Percentiles rank a stretch among this genome's conserved stretches.
These are phyloP conservation scores for Temnothorax nylanderi DNA, from an alignment of 1,140 invertebrate species.

Conservation along the genomic window DNA sequence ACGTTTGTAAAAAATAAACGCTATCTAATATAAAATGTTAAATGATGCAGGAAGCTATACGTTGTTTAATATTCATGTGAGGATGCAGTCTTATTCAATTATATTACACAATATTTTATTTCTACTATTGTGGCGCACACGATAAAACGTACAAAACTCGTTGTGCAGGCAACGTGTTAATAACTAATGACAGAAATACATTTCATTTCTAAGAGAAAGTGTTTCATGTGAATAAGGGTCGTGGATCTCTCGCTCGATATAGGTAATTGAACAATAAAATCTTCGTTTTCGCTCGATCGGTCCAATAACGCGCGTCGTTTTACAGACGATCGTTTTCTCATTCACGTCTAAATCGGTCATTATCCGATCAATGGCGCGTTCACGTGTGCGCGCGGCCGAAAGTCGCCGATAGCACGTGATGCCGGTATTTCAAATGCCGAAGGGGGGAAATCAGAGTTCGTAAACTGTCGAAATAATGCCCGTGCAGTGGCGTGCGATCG, in stretches of 20 bases:
- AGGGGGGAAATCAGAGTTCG: constrained; percentile 35
- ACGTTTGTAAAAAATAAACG: no score
- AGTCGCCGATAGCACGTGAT: constrained; percentile 7
- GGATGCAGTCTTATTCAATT: no score
- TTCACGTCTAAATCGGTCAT: constrained; percentile 38
- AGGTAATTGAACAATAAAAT: constrained; percentile 27
- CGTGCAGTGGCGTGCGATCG: constrained; percentile 25
- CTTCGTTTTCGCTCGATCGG: not conserved
- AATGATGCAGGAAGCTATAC: no score
- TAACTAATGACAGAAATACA: not conserved
- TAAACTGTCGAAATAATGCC: constrained; percentile 57
- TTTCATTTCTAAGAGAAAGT: not conserved
- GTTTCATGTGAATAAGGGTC: not conserved
- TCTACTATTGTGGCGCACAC: no score
- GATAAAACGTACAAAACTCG: no score
- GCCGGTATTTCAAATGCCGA: constrained; percentile 23
- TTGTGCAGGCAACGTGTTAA: not conserved
- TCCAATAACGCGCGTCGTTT: not conserved
- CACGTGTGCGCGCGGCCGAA: constrained; percentile 8
- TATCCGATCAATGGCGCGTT: constrained; percentile 41
- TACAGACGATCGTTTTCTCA: constrained; percentile 22
- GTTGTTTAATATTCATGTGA: no score
- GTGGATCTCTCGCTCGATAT: not conserved
- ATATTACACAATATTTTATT: no score
- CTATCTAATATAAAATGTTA: no score